Base-by-base conservation (phyloP, 1,140 invertebrate genomes). In the Brachionus plicatilis region DNA sequence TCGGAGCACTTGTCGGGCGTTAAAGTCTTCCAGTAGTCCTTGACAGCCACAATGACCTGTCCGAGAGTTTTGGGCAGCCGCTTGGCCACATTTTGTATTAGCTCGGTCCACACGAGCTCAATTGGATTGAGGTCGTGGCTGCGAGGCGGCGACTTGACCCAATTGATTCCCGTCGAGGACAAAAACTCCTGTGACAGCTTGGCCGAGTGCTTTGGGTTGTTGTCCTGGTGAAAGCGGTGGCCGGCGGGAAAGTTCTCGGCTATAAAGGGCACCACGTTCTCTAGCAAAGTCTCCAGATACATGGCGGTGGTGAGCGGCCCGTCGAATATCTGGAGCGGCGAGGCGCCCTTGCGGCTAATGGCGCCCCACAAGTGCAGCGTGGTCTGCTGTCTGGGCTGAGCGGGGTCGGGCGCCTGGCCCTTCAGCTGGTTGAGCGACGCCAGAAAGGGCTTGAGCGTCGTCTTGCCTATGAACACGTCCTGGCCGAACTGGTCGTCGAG, bases 1-100 rank as follows among this genome's bases (percentile, higher is more conserved):
- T 82, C 79, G 12, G 50, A 82, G n/a, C 79, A 82, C 17, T 82
- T 82, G 45, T 82, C 79, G n/a, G 79, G 79, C 4, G 79, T 82
- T 1, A 82, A 17, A 0, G 79, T 82, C 27, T 68, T 60, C 79
- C 79, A 82, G 27, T 82, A 82, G 20, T 82, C 79, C 37, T 82
- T 82, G 27, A 82, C 79, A 24, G 79, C 79, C 2, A 82, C 79
- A 14, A 82, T 82, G 0, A 82, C 79, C 53, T 82, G 79, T 11
- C 79, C 79, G 20, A 82, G 24, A 43, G 79, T 82, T 47, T 82
- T 82, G 7, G 79, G 79, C n/a, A 82, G 43, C 12, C 79, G 50
- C 45, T 82, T 82, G 27, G 79, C 20, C 41, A 82, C 79, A 43
- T 65, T 68, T 65, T 82, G 79, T 27, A 82, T 82, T 0, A 82